A percentile compares a stretch with the other conserved stretches of the same genome.
phyloP scores from a whole-genome alignment of 2,113 vertebrate genomes.

The Plotosus lineatus region DNA sequence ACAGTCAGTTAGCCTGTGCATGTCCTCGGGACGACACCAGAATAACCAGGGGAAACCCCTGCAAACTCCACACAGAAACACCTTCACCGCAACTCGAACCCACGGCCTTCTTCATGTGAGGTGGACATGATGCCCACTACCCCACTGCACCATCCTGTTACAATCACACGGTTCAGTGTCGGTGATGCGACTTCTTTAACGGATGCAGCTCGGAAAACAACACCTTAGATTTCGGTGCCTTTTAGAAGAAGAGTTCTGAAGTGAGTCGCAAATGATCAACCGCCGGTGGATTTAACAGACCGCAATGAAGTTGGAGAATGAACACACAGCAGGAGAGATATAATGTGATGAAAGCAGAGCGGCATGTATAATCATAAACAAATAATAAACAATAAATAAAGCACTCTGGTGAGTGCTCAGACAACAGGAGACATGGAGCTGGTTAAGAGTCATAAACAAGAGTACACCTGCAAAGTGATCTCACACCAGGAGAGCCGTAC shows the following conservation, averaged over 20 bases:
- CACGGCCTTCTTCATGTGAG: too few species aligned
- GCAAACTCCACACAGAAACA: too few species aligned
- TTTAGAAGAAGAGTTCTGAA: neutral
- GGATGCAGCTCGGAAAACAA: neutral
- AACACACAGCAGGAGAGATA: neutral
- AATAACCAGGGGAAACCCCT: too few species aligned
- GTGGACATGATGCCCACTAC: too few species aligned
- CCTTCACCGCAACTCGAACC: too few species aligned
- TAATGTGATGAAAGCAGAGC: neutral
- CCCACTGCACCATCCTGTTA: too few species aligned
- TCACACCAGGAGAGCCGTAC: neutral
- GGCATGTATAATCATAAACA: slow-evolving; percentile 10
- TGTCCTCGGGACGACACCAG: too few species aligned
- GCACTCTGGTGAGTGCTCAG: neutral
- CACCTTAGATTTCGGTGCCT: too few species aligned
- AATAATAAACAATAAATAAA: slow-evolving; percentile 12
- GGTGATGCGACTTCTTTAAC: too few species aligned
- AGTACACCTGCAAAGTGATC: neutral
- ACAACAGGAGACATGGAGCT: slow-evolving; percentile 8
- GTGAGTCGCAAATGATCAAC: neutral
- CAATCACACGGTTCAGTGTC: too few species aligned
- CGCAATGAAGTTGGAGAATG: neutral
- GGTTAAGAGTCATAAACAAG: neutral
- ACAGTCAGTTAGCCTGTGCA: too few species aligned
- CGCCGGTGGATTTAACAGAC: neutral